phyloP scores from a whole-genome alignment of 2,797 vertebrate genomes.

The Squalus acanthias region DNA sequence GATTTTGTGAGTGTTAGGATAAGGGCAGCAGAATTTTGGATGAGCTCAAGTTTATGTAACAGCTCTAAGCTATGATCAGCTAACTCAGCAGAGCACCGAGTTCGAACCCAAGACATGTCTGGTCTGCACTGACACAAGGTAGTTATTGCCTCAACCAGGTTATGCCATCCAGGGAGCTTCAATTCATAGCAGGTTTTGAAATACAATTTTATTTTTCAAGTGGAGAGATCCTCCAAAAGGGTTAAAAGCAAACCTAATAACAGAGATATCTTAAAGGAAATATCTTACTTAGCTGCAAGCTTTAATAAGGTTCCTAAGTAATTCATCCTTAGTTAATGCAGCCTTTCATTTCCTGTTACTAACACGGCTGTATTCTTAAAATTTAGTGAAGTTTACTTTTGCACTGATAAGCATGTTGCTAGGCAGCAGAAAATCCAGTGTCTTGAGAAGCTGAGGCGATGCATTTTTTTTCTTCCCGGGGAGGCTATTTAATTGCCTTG shows the following conservation, averaged over 20 bases:
- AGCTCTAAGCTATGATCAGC: neutral
- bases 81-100: neutral
- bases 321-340: slow-evolving; percentile 33
- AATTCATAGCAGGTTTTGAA: neutral
- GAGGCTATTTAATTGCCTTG: slow-evolving; percentile 45
- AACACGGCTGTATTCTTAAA: neutral
- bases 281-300: slow-evolving; percentile 17
- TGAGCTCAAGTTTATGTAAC: neutral
- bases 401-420: slow-evolving; percentile 46
- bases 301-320: slow-evolving; percentile 34
- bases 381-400: slow-evolving; percentile 28
- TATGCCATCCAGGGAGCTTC: neutral
- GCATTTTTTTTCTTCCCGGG: neutral
- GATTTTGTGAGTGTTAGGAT: neutral
- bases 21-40: neutral
- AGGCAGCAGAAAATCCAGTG: slow-evolving; percentile 48
- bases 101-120: neutral
- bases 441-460: neutral
- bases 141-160: neutral
- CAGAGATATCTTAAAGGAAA: slow-evolving; percentile 24
- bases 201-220: neutral
- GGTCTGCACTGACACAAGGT: neutral
- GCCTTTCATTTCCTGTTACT: slow-evolving; percentile 34
- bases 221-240: neutral
- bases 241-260: neutral